A percentile compares a stretch with the other conserved stretches of the same genome.
Evolutionary conservation across 2,113 vertebrate genomes (phyloP).

Genomic region (Podarcis raffonei): DNA sequence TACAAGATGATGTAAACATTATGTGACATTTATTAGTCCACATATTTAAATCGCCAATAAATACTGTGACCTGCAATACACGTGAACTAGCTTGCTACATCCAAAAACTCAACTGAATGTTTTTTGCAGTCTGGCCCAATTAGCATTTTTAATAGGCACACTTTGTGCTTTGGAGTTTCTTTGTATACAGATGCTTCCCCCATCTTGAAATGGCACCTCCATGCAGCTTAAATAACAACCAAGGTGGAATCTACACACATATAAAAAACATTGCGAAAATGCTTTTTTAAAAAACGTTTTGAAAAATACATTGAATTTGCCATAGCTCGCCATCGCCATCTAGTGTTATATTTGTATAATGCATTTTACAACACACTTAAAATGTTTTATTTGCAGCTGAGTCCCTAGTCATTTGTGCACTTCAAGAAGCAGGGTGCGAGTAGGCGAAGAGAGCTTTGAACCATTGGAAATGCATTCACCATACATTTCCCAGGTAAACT

Average conservation of each 20-base stretch:
- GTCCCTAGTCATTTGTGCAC: constrained; percentile 20
- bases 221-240: constrained; percentile 33
- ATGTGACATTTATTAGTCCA: neutral
- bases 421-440: neutral
- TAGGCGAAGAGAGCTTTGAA: neutral
- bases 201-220: constrained; percentile 11
- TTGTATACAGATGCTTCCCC: neutral
- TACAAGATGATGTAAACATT: neutral
- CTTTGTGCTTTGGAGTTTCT: constrained; percentile 21
- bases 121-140: neutral
- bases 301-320: too few relatives aligned
- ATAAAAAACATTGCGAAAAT: too few relatives aligned
- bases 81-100: neutral
- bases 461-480: constrained; percentile 25
- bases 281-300: too few relatives aligned
- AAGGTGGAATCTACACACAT: neutral
- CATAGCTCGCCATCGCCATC: too few relatives aligned
- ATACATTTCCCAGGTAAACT: constrained; percentile 50
- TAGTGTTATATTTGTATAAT: too few relatives aligned
- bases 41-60: neutral
- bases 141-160: neutral
- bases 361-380: too few relatives aligned
- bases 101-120: neutral
- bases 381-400: too few relatives aligned
- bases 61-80: neutral